These are phyloP conservation scores for Plebejus anna DNA, from an alignment of 2,888 invertebrate genomes.

Conservation along the genomic window DNA sequence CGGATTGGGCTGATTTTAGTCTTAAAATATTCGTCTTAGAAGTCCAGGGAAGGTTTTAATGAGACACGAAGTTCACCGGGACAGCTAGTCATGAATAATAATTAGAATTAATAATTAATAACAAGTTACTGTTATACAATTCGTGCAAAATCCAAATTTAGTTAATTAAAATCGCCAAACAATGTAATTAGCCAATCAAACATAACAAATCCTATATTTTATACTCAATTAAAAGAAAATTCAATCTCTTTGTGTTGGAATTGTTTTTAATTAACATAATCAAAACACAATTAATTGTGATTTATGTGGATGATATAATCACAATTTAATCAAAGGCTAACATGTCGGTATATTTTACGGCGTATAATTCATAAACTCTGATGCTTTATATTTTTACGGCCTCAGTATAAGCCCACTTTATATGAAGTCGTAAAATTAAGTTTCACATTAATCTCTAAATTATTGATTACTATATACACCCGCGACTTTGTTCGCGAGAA, in stretches of 20 bases:
- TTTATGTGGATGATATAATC: conserved; percentile 13
- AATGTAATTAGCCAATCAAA: not conserved
- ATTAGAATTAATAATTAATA: too few relatives aligned
- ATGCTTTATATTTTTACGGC: not conserved
- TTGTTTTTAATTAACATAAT: conserved; percentile 16
- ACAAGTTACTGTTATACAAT: too few relatives aligned
- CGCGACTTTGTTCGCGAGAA: not conserved
- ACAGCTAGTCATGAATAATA: too few relatives aligned
- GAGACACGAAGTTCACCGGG: too few relatives aligned
- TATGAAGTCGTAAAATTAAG: conserved; percentile 20
- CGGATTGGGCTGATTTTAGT: too few relatives aligned
- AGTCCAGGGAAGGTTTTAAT: too few relatives aligned
- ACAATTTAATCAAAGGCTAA: conserved; percentile 11
- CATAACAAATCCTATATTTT: not conserved
- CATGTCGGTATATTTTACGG: conserved; percentile 6
- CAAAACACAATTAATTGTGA: conserved; percentile 20
- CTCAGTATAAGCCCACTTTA: conserved; percentile 5
- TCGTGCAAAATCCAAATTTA: not conserved
- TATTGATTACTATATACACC: not conserved
- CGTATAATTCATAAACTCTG: conserved; percentile 5
- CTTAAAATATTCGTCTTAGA: too few relatives aligned
- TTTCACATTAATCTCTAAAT: not conserved
- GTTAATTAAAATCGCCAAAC: not conserved
- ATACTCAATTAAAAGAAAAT: conserved; percentile 4
- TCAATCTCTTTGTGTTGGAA: conserved; percentile 1